phyloP scores from a whole-genome alignment of 2,888 invertebrate genomes.

The Euzophera pinguis region DNA sequence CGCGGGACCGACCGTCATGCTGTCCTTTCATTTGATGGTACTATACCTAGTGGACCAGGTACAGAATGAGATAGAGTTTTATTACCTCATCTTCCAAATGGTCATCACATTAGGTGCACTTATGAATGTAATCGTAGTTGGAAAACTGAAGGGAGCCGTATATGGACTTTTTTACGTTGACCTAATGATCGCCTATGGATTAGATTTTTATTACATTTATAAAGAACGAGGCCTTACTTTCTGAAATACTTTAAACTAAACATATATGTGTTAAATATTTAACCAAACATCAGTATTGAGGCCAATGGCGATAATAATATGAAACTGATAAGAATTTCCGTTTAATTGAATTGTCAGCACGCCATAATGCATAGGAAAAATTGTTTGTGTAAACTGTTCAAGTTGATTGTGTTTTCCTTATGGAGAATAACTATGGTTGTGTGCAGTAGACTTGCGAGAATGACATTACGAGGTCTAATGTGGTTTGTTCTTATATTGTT shows the following conservation, averaged over 20 bases:
- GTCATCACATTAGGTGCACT: conserved; percentile 41
- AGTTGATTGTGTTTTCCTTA: conserved; percentile 25
- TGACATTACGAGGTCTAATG: conserved; percentile 37
- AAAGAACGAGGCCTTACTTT: conserved; percentile 56
- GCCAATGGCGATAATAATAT: background rate
- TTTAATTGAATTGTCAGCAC: conserved; percentile 1
- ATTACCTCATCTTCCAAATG: conserved; percentile 51
- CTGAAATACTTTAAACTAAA: conserved; percentile 27
- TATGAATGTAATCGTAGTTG: conserved; percentile 35
- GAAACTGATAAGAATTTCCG: conserved; percentile 11
- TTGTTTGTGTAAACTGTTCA: conserved; percentile 15
- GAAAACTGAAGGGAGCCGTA: conserved; percentile 51
- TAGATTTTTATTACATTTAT: conserved; percentile 58
- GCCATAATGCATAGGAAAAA: conserved; percentile 8
- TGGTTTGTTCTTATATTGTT: conserved; percentile 32
- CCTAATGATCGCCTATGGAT: conserved; percentile 53
- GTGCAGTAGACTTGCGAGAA: conserved; percentile 33
- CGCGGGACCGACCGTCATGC: conserved; percentile 64
- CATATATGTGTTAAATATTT: no score
- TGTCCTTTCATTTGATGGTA: conserved; percentile 56
- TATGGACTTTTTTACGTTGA: conserved; percentile 65
- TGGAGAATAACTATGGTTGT: conserved; percentile 32
- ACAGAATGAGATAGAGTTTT: conserved; percentile 60
- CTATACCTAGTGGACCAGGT: conserved; percentile 69
- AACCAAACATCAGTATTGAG: background rate